Base-by-base conservation (phyloP, 2,888 invertebrate species). In the Andrena camellia region DNA sequence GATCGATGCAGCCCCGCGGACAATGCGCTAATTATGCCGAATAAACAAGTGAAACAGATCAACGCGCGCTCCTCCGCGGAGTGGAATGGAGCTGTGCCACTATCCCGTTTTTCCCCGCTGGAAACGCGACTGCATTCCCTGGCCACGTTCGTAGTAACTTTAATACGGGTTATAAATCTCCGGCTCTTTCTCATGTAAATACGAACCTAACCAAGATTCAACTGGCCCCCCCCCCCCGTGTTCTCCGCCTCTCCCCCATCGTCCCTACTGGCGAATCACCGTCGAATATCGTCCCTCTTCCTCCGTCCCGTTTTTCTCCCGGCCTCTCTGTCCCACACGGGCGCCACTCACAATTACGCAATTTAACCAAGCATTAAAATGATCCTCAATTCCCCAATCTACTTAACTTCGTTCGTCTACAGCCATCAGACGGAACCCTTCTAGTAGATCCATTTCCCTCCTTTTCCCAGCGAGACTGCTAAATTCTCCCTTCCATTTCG, bases 331-430 rank as follows among this genome's bases (percentile, higher is more conserved):
- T 17, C 60, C 31, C 70, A 59, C 62, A 83, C 83, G 17, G 57
- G 81, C 85, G 72, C 84, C 82, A 88, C 88, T 92, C 88, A 89
- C 90, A 91, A 91, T 92, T 91, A 92, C 88, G 88, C 88, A 92
- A 91, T 93, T 92, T 90, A 92, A 90, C 90, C 87, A 89, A 90
- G 90, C 90, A 91, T 92, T 90, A 91, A 91, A 91, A 90, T 91
- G 86, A 91, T 92, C 88, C 90, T 88, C 89, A 91, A 91, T 92
- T 90, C 87, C 88, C 86, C 83, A 85, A 91, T 91, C 90, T 90
- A 91, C 90, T 91, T 89, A 90, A 91, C 86, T 88, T 75, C 80
- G 77, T 86, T 89, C 84, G 83, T 84, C 82, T 76, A 78, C 79
- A 81, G 70, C 82, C 83, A 83, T 88, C 85, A 84, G 78, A 72